Evolutionary conservation across 2,888 invertebrate species (phyloP), one percentile per base, ranked within the genome.

Genomic region (Eupeodes luniger): DNA sequence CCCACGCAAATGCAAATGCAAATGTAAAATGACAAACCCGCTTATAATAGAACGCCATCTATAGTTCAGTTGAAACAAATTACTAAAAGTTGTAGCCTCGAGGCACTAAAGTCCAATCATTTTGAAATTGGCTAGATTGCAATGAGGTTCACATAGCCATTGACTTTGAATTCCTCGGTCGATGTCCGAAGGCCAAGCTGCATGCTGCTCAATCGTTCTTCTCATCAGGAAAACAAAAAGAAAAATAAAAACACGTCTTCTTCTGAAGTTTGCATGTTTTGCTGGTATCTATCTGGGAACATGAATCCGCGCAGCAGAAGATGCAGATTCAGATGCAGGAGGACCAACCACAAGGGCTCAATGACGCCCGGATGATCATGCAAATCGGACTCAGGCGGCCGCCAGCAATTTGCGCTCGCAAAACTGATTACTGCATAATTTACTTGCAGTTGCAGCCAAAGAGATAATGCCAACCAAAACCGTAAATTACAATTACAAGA

Each of bases 391-490:
- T 70, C 78, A 70, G 55, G 69, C 40, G 67, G 74, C 88, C 76
- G 81, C 81, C 49, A 74, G 88, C 88, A 81, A 85, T 81, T 78
- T 81, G 85, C 85, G 85, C 85, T 88, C 61, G 47, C 69, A 81
- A 81, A 88, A 85, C 84, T 70, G 88, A 88, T 88, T 88, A 85
- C 88, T 81, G 81, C 77, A 88, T 85, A 88, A 88, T 85, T 88
- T 88, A 88, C 88, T 66, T 75, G 67, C 67, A 77, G 49, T 59
- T 75, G 67, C 81, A 77, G 44, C 61, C 82, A 64, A 77, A 79
- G 78, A 82, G 78, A 76, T 79, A 75, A 79, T 76, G 47, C 78
- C 64, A 81, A 75, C 85, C 70, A 66, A 85, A 88, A 88, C 85
- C 88, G 81, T 88, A 88, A 88, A 85, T 75, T 85, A 66, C 88